Conservation (phyloP, 1,140 invertebrate genomes). For the Pseudomyrmex pallidus region DNA sequence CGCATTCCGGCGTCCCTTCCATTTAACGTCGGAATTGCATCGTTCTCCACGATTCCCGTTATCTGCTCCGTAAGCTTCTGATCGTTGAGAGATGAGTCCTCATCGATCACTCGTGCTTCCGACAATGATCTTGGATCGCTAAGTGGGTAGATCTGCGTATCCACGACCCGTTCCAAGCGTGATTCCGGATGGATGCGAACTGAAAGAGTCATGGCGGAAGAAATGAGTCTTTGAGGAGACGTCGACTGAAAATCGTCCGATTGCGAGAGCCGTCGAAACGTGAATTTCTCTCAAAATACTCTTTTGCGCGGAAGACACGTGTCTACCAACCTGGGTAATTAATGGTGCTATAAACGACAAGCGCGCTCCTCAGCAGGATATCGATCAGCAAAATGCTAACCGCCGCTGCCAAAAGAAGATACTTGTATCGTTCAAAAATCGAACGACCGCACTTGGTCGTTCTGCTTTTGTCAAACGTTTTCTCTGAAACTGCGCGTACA, state of each 20-base stretch:
- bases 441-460: fast-evolving
- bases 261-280: background rate
- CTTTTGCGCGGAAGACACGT: background rate
- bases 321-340: slow-evolving; percentile 30
- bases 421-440: background rate
- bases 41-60: background rate
- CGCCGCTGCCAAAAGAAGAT: background rate
- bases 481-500: slow-evolving; percentile 20
- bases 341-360: background rate
- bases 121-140: background rate
- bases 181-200: slow-evolving; percentile 3
- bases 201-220: slow-evolving; percentile 43
- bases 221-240: slow-evolving; percentile 12
- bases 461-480: background rate
- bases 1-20: background rate
- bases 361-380: background rate
- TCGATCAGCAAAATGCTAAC: background rate
- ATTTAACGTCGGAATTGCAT: background rate
- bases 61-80: too few relatives aligned
- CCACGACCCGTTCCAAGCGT: background rate
- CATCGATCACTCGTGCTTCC: background rate
- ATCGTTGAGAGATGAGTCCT: background rate
- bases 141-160: background rate
- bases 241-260: slow-evolving; percentile 14
- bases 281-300: background rate